These are phyloP conservation scores for Xerus inauris DNA, from an alignment of 2,113 vertebrate species.

Conservation along the genomic window DNA sequence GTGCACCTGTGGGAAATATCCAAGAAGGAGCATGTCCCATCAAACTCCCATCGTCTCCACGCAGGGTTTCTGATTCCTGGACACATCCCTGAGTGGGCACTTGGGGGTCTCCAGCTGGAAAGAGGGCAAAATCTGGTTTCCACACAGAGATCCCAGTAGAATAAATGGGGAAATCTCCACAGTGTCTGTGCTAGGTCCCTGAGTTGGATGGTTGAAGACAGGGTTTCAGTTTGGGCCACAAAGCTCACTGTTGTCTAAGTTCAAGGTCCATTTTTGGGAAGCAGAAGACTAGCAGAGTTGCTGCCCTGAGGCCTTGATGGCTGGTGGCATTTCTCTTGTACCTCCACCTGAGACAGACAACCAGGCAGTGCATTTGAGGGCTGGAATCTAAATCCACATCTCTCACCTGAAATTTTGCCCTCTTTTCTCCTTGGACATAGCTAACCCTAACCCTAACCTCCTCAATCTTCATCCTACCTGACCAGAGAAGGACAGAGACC, in stretches of 20 bases:
- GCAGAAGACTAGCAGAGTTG: not conserved
- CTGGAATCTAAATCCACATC: not conserved
- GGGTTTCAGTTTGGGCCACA: not conserved
- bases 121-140: not conserved
- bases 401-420: not conserved
- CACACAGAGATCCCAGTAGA: too few species aligned
- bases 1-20: rapidly evolving
- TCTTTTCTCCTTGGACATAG: not conserved
- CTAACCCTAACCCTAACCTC: not conserved
- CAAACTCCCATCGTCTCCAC: not conserved
- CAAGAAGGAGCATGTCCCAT: too few species aligned
- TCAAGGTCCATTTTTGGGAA: not conserved
- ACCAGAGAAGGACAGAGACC: too few species aligned
- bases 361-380: not conserved
- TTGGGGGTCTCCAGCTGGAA: not conserved
- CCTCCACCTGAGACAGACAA: not conserved
- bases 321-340: not conserved
- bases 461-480: not conserved
- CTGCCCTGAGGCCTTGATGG: not conserved
- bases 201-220: not conserved
- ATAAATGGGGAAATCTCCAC: rapidly evolving
- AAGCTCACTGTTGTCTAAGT: not conserved
- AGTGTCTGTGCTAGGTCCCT: not conserved
- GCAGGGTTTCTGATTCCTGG: not conserved
- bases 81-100: not conserved